Base-by-base conservation (phyloP, 2,888 invertebrate genomes). In the Pharmacophagus antenor region DNA sequence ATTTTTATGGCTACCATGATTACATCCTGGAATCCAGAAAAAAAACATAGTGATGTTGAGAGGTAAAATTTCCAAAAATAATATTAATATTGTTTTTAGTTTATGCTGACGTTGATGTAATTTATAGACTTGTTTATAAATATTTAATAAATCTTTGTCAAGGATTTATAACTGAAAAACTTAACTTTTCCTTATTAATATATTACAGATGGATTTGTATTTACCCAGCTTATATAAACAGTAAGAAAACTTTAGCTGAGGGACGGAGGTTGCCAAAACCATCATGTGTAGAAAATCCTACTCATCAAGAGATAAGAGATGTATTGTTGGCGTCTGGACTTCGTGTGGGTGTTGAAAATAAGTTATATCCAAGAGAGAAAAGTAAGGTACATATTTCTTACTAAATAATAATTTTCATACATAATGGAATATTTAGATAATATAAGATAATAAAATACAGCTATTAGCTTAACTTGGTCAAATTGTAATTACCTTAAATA, bases 161-260 rank as follows among this genome's bases (percentile, higher is more conserved):
- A n/a, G n/a, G n/a, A n/a, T n/a, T n/a, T n/a, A n/a, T n/a, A n/a
- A n/a, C n/a, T n/a, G n/a, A n/a, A n/a, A n/a, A n/a, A n/a, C n/a
- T n/a, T n/a, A n/a, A n/a, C n/a, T n/a, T n/a, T n/a, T n/a, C n/a
- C n/a, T n/a, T 23, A 22, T 44, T 44, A 54, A n/a, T 25, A 49
- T 47, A 22, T 61, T 31, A 44, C 88, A 96, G 96, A 77, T 99
- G 99, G 99, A 92, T 99, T 60, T 98, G 98, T 78, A 94, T 99
- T 63, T 99, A 99, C 83, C 99, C 99, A 58, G 95, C 97, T 0
- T 99, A 99, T 73, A 92, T 99, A 53, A 99, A 99, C 79, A 97
- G 95, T 71, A 98, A 97, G 77, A 98, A 97, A 80, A 96, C 97
- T 0, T 81, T 96, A 17, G 96, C 96, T 1, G 95, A 98, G 82